Evolutionary conservation across 2,797 vertebrate species (phyloP).

Genomic region (Columba guinea): DNA sequence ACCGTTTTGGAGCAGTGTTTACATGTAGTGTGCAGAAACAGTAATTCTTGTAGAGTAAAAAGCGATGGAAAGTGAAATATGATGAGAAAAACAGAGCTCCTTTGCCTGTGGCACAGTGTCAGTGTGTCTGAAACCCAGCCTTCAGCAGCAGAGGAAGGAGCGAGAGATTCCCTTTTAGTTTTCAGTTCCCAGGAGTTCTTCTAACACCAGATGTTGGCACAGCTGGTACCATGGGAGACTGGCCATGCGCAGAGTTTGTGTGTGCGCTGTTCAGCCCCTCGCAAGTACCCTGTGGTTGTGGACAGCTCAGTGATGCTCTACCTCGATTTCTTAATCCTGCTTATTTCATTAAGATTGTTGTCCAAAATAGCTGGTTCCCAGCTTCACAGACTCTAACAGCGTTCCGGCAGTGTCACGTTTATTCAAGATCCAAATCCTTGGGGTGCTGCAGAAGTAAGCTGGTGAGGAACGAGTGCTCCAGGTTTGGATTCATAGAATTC

Average conservation of each 20-base stretch:
- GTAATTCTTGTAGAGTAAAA: neutral
- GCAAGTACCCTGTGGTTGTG: rapidly evolving
- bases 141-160: neutral
- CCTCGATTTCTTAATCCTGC: neutral
- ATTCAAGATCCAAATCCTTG: neutral
- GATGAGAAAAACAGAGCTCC: neutral
- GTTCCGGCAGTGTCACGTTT: neutral
- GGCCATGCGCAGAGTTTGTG: neutral
- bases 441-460: neutral
- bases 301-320: neutral
- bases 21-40: rapidly evolving
- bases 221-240: neutral
- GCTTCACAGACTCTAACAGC: neutral
- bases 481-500: neutral
- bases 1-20: neutral
- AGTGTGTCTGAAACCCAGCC: neutral
- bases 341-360: neutral
- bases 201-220: rapidly evolving
- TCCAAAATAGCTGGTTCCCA: neutral
- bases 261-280: neutral
- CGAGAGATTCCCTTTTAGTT: neutral
- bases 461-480: neutral
- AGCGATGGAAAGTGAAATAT: neutral
- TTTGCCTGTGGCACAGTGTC: neutral
- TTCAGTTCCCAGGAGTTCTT: neutral